Base-by-base conservation (phyloP, 2,797 vertebrate species). In the Epinephelus coioides region DNA sequence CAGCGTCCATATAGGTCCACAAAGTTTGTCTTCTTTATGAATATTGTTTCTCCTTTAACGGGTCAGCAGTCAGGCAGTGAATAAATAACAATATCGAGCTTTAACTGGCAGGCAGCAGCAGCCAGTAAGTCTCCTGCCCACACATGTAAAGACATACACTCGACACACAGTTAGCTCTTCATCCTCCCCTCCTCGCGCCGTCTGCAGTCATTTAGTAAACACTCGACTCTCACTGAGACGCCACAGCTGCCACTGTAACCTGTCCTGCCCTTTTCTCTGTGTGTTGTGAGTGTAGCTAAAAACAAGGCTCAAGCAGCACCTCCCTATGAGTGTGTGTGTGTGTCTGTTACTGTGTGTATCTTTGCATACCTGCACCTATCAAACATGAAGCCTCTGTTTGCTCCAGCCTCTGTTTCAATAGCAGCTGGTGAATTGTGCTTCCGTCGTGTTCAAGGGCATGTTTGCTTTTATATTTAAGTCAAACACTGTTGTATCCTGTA, bases 391-490 rank as follows among this genome's bases (percentile, higher is more conserved):
- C 38, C 64, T 85, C 34, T 83, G 85, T 89, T 90, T 88, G 86
- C 82, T 69, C 62, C 40, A 0, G 62, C 34, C 12, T 47, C 25
- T 49, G 63, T 54, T 85, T 81, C 63, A 84, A 77, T 38, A 64
- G 78, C 67, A 83, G 88, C 83, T 75, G 82, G 10, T 74, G 60
- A 75, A 56, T 72, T 49, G 68, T 25, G 73, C 73, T 81, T 70
- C 68, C 10, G 60, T 38, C 27, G 5, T 21, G 70, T 80, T 73
- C 55, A 46, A 80, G 69, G 75, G 14, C 64, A 5, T 90, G 83
- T 93, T 90, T 90, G 74, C 71, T 64, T 84, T 88, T 78, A 71
- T 56, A 30, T 82, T 89, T 64, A 21, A 66, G 57, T 68, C 79
- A 62, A 82, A 89, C 85, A 71, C 73, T 2, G 50, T 44, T 25